Conservation (phyloP, 2,888 invertebrate genomes). For the Augiades crinisus region DNA sequence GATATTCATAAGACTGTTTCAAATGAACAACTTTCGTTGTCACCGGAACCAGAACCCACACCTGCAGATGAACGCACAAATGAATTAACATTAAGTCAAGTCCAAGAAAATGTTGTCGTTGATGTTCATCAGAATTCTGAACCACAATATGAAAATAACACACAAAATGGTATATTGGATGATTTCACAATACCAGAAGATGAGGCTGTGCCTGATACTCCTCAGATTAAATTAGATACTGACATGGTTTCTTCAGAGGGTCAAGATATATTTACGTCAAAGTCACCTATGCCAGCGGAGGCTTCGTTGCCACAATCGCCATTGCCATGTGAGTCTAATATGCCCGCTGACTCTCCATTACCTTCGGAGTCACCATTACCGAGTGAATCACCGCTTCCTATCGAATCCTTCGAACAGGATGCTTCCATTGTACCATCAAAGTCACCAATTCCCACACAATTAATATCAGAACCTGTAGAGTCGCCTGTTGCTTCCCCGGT, state of each 20-base stretch:
- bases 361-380: conserved; percentile 38
- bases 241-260: conserved; percentile 21
- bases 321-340: conserved; percentile 39
- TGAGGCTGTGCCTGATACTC: conserved; percentile 19
- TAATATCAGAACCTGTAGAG: conserved; percentile 20
- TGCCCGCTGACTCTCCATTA: conserved; percentile 34
- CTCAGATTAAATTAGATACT: conserved; percentile 28
- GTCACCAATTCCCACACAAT: conserved; percentile 27
- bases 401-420: conserved; percentile 15
- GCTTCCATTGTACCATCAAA: conserved; percentile 28
- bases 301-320: conserved; percentile 34
- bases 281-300: conserved; percentile 35
- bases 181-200: conserved; percentile 28
- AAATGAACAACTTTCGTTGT: conserved; percentile 31
- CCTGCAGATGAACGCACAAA: conserved; percentile 15
- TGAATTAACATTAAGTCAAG: conserved; percentile 25
- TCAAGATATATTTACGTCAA: conserved; percentile 18
- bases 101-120: conserved; percentile 38
- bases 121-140: conserved; percentile 44
- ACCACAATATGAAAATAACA: conserved; percentile 26
- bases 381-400: conserved; percentile 33
- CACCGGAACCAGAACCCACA: conserved; percentile 28
- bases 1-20: conserved; percentile 32
- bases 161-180: conserved; percentile 23
- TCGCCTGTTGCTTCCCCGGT: conserved; percentile 18